Evolutionary conservation across 2,113 vertebrate genomes (phyloP), one percentile per base, ranked within the genome.

Genomic region (Labeo catla): DNA sequence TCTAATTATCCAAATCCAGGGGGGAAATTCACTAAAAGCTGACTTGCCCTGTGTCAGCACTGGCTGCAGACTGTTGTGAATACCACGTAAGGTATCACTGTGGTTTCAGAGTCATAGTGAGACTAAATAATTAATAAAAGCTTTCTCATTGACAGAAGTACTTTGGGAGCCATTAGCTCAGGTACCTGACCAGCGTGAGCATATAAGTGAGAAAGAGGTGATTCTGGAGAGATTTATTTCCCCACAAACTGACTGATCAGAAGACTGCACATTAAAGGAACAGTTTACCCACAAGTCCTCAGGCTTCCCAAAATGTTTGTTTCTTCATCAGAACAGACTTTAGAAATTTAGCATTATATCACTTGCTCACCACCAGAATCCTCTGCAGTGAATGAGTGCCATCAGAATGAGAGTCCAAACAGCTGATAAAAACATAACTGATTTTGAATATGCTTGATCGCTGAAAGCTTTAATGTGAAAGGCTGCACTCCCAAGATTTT

Each of bases 121-220:
- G 80, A 94, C 90, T 95, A 89, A 94, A 95, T 95, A 94, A 95
- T 94, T 95, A 92, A 94, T 95, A 92, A 86, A 85, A 86, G 87
- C 79, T 79, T 88, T 92, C 90, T 92, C 91, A 85, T 90, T 93
- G 93, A 93, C 93, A 93, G 93, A 93, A 93, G 93, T 93, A 91
- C 92, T 93, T 94, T 91, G 91, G 92, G 92, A 91, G 89, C 92
- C 92, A 93, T 94, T 93, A 94, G 90, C 91, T 91, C 66, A 57
- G 91, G 88, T 93, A 92, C 92, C 91, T 91, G 91, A 91, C 86
- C 81, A 54, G 88, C 45, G 88, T 91, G 89, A 92, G 90, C 90
- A 86, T 90, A 93, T 94, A 92, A 93, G 93, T 93, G 91, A 94
- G 77, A 89, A 78, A 90, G 88, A 91, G 91, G 91, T 81, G 86